Evolutionary conservation across 2,888 invertebrate genomes (phyloP), one percentile per base, ranked within the genome.

Genomic region (Lepidocyrtinus sp.): DNA sequence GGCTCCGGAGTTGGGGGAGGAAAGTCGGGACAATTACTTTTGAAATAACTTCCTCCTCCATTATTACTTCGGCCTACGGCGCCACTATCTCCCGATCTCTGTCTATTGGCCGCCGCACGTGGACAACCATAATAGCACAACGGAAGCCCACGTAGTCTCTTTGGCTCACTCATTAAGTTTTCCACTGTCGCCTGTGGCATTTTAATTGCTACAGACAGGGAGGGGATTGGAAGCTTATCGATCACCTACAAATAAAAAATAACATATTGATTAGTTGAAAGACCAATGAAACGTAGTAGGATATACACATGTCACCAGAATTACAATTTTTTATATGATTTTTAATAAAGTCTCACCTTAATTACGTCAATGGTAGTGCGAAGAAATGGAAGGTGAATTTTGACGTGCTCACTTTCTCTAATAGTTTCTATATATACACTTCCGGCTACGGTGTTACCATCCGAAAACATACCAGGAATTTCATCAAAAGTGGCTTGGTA

Each of bases 51-150:
- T 0, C 46, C 61, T 5, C 64, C 46, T 0, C 65, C 75, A 27
- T 19, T 19, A n/a, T 1, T 59, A 67, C 76, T 76, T 22, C 78
- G 19, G 5, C 78, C 78, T 0, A 25, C 17, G 25, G 27, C 7
- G 19, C 55, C 65, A 1, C 71, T 26, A 25, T 55, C 36, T n/a
- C 17, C 65, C 59, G 79, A 50, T 25, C 83, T 55, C 55, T 78
- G 78, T 2, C 78, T 61, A n/a, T 78, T 78, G 24, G 82, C 82
- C 1, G 86, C 86, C 1, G 85, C 83, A 12, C 85, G 83, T 9
- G 86, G 86, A 73, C 86, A 86, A 1, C 85, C 85, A 63, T 85
- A 86, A 68, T 85, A 86, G 76, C 86, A 86, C 12, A 86, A 61
- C 19, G 85, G 85, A 17, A 86, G 71, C 22, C 86, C 86, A 21